Evolutionary conservation across 2,113 vertebrate genomes (phyloP), one percentile per base, ranked within the genome.

Genomic region (Carlito syrichta): DNA sequence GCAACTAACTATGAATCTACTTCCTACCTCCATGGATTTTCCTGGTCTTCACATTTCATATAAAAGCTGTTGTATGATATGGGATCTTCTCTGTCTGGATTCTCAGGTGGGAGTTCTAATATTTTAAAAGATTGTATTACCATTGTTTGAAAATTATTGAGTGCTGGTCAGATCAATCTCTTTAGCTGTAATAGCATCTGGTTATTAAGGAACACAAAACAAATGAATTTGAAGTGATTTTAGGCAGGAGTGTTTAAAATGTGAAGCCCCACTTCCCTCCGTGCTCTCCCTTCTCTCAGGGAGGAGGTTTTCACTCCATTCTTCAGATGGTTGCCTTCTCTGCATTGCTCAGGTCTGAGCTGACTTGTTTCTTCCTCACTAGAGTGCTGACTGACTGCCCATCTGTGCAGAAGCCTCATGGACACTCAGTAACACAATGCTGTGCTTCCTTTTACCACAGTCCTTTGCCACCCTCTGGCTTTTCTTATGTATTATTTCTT

Each of bases 381-480:
- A n/a, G 0, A 19, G 1, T 4, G 9, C 16, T 48, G 54, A 19
- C n/a, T 4, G 27, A 40, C 27, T 17, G 20, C 0, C 4, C 20
- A n/a, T 25, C 25, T 43, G 32, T 25, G 38, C 8, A 6, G 30
- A 66, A 30, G 9, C 56, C 38, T 32, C n/a, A 7, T 6, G 1
- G 56, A 22, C 27, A 8, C 58, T 7, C 25, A 23, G 35, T 25
- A 2, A 13, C 16, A 6, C n/a, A 0, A 2, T 2, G 1, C 62
- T 8, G 7, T 13, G 22, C 16, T 40, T 20, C 3, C 43, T 56
- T 56, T 50, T 19, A 9, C 7, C 38, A 35, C 20, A n/a, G 20
- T 19, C 40, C 14, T n/a, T 20, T 19, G 22, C 9, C 16, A 32
- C 50, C 45, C 77, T 6, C 0, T 0, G 43, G 1, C 1, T 81